Conservation (phyloP, 2,888 invertebrate species). For the Allolobophora icterica region DNA sequence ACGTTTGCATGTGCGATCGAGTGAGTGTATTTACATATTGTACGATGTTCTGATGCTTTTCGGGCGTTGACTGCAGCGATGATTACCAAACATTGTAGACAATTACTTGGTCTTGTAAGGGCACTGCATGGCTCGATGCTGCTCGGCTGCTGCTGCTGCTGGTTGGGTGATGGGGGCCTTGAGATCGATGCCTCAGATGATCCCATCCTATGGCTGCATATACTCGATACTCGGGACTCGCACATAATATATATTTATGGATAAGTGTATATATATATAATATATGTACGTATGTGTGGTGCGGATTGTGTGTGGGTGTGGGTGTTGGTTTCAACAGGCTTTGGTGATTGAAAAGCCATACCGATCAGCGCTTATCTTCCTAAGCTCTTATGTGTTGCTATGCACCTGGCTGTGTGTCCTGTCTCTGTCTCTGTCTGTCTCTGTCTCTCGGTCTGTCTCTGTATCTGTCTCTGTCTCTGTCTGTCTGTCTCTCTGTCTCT, state of each 20-base stretch:
- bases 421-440: no score
- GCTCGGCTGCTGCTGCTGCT: background rate
- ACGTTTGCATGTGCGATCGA: background rate
- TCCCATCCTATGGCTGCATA: background rate
- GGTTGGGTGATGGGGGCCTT: background rate
- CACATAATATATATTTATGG: no score
- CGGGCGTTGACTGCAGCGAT: background rate
- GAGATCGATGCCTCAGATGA: background rate
- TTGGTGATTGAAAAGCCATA: background rate
- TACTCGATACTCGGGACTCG: background rate
- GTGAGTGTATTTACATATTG: background rate
- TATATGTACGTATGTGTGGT: no score
- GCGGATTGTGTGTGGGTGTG: no score
- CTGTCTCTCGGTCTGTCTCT: no score
- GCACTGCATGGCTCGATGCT: background rate
- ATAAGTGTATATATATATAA: no score
- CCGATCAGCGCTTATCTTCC: background rate
- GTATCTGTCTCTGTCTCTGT: no score
- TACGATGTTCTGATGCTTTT: background rate
- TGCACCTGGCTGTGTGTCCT: no score
- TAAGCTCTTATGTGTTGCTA: background rate
- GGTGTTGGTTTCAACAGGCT: no score
- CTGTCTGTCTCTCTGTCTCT: no score
- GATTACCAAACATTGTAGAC: constrained; percentile 10
- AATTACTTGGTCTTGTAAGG: background rate